Percentiles rank a stretch among this genome's conserved stretches.
phyloP scores from a whole-genome alignment of 1,140 invertebrate genomes.

The Wasmannia auropunctata region DNA sequence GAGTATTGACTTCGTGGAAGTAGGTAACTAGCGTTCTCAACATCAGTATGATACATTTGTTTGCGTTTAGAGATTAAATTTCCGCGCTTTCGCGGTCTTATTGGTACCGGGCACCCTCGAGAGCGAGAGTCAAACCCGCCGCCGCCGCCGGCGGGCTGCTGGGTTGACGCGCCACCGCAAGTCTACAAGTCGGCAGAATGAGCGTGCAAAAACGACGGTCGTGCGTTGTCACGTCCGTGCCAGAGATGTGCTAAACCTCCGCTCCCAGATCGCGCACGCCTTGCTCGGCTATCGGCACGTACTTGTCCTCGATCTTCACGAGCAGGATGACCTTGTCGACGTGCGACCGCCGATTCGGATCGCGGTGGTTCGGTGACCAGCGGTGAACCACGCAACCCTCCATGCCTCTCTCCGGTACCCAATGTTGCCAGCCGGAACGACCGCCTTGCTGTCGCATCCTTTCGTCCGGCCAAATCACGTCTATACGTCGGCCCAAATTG shows the following conservation, averaged over 20 bases:
- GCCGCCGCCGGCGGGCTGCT: background rate
- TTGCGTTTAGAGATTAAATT: slow-evolving; percentile 62
- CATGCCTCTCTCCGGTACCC: slow-evolving; percentile 96
- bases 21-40: slow-evolving; percentile 67
- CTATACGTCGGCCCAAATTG: slow-evolving; percentile 94
- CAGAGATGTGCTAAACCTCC: slow-evolving; percentile 85
- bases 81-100: background rate
- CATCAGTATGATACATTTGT: slow-evolving; percentile 54
- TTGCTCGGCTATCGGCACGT: slow-evolving; percentile 96
- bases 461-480: slow-evolving; percentile 96
- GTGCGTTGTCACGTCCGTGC: slow-evolving; percentile 26
- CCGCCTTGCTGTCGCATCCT: slow-evolving; percentile 94
- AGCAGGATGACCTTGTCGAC: slow-evolving; percentile 96
- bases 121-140: background rate
- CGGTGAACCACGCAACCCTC: slow-evolving; percentile 95
- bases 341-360: slow-evolving; percentile 93
- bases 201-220: slow-evolving; percentile 48
- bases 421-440: slow-evolving; percentile 94
- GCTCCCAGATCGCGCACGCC: slow-evolving; percentile 93
- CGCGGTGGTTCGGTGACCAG: slow-evolving; percentile 95
- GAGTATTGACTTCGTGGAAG: slow-evolving; percentile 60
- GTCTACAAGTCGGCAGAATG: slow-evolving; percentile 10
- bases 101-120: background rate
- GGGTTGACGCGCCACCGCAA: slow-evolving; percentile 41
- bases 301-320: slow-evolving; percentile 96